Percentiles rank a stretch among this genome's conserved stretches.
Evolutionary conservation across 2,113 vertebrate genomes (phyloP).

Genomic region (Paraplagusia blochii): DNA sequence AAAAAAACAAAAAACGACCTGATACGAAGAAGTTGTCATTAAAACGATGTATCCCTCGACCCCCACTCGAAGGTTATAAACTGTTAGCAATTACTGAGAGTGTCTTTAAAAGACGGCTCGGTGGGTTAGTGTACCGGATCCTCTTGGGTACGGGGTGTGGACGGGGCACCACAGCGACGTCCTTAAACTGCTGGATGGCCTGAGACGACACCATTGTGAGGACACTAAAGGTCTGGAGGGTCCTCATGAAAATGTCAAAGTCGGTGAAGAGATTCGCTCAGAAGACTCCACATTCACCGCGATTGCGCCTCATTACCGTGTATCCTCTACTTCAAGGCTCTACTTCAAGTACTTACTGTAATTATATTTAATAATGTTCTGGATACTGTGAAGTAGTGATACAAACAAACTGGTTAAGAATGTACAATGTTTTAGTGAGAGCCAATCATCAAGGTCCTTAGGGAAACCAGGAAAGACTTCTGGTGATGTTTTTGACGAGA

Average conservation of each 20-base stretch:
- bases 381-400: too few species aligned
- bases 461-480: too few species aligned
- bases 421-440: too few species aligned
- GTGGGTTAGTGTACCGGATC: slow-evolving; percentile 44
- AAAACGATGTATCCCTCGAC: slow-evolving; percentile 62
- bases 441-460: too few species aligned
- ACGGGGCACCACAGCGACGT: slow-evolving; percentile 19
- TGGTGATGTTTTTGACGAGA: too few species aligned
- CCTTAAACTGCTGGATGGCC: slow-evolving; percentile 27
- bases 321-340: too few species aligned
- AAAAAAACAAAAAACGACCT: slow-evolving; percentile 64
- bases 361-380: too few species aligned
- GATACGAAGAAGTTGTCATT: slow-evolving; percentile 58
- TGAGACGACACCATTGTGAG: slow-evolving; percentile 29
- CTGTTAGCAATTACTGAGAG: slow-evolving; percentile 63
- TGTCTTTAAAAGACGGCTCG: slow-evolving; percentile 53
- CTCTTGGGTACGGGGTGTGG: slow-evolving; percentile 12
- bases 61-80: slow-evolving; percentile 65
- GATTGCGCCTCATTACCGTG: neutral
- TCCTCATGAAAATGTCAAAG: slow-evolving; percentile 44
- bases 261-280: slow-evolving; percentile 10
- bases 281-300: neutral
- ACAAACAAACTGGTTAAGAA: too few species aligned
- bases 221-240: slow-evolving; percentile 21
- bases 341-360: too few species aligned